Base-by-base conservation (phyloP, 2,113 vertebrate genomes). In the Thunnus thynnus region DNA sequence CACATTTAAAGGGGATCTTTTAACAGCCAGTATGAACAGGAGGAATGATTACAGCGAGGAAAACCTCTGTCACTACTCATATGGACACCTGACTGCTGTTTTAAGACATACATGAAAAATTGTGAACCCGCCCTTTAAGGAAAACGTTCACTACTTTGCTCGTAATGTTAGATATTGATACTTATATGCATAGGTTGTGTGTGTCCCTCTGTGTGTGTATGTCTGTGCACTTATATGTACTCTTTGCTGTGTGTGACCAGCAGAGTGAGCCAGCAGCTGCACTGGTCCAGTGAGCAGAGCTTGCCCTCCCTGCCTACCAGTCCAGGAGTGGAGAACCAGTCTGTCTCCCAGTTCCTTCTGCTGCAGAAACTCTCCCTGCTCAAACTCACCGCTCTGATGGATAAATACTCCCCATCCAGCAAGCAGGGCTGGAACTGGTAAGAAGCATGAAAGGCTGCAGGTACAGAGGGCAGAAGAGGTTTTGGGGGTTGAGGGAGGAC, bases 371-470 rank as follows among this genome's bases (percentile, higher is more conserved):
- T 97, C 71, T 94, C 96, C 1, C 68, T 97, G 88, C 80, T 98
- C 78, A 96, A 94, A 62, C 94, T 98, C 92, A 97, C 96, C 0
- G 91, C 96, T 61, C 87, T 98, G 55, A 97, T 97, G 97, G 97
- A 98, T 91, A 97, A 95, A 88, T 91, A 96, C 71, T 97, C 96
- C 1, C 96, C 96, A 2, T 94, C 94, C 93, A 96, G 96, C 86
- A 97, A 95, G 83, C 96, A 97, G 89, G 96, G 97, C 75, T 97
- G 97, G 97, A 97, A 95, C 92, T 97, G 97, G 97, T 97, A 93
- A 96, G 96, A 4, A 22, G 9, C 3, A 25, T 30, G 65, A 27
- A 14, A n/a, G 54, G 64, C 32, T 27, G 0, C 41, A 7, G 72
- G 20, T 16, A 22, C 7, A 1, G 48, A n/a, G 14, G 13, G 62